phyloP scores from a whole-genome alignment of 2,888 invertebrate species.

The Cosmorhoe ocellata region DNA sequence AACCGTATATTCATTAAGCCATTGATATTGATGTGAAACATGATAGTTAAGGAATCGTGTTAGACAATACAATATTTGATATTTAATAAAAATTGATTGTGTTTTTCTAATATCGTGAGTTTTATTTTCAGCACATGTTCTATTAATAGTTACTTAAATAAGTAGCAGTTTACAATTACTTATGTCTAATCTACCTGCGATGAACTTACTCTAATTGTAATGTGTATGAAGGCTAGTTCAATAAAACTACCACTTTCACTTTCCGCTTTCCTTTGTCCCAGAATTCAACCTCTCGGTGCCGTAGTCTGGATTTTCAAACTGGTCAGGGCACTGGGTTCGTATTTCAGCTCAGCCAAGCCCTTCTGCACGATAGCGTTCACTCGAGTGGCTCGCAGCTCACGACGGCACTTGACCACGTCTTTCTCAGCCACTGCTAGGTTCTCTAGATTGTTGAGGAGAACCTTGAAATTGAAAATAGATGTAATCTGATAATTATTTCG shows the following conservation, averaged over 20 bases:
- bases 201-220: too few species aligned
- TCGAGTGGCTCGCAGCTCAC: conserved; percentile 61
- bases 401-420: conserved; percentile 55
- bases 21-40: conserved; percentile 80
- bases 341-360: conserved; percentile 65
- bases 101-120: conserved; percentile 63
- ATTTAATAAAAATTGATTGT: conserved; percentile 82
- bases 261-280: too few species aligned
- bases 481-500: too few species aligned
- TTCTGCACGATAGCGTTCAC: conserved; percentile 65
- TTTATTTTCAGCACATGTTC: conserved; percentile 46
- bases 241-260: too few species aligned
- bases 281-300: not conserved
- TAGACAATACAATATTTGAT: conserved; percentile 83
- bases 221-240: too few species aligned
- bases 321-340: conserved; percentile 51
- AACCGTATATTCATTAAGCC: conserved; percentile 68
- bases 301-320: conserved; percentile 37
- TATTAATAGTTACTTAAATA: too few species aligned
- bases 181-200: too few species aligned
- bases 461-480: conserved; percentile 47
- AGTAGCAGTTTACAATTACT: too few species aligned
- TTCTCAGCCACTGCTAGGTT: conserved; percentile 68
- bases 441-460: conserved; percentile 68
- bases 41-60: conserved; percentile 81